These are phyloP conservation scores for Ascidia mentula DNA, from an alignment of 23 tunicate species.

Conservation along the genomic window DNA sequence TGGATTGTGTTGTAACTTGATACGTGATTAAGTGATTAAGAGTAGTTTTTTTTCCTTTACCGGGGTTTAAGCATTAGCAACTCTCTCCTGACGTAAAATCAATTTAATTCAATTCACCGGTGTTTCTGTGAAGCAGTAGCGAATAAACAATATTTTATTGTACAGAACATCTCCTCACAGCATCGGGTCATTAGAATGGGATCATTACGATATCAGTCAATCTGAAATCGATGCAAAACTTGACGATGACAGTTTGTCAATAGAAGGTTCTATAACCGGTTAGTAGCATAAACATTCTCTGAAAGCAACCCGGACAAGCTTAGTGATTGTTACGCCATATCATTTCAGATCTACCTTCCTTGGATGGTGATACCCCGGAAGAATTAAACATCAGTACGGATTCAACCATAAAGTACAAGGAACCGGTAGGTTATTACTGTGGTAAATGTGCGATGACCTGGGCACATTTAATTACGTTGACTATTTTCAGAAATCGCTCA, in stretches of 20 bases:
- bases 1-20: background rate
- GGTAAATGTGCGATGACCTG: too few species aligned
- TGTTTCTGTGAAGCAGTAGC: too few species aligned
- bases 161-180: constrained; percentile 58
- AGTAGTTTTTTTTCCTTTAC: background rate
- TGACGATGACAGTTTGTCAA: constrained; percentile 21
- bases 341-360: too few species aligned
- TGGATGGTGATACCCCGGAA: too few species aligned
- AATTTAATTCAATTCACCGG: too few species aligned
- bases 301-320: too few species aligned
- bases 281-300: too few species aligned
- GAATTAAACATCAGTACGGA: background rate
- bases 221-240: constrained; percentile 41
- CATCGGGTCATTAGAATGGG: constrained; percentile 74
- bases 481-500: too few species aligned
- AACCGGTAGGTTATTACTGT: constrained; percentile 3
- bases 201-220: constrained; percentile 63
- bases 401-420: background rate
- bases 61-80: background rate
- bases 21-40: background rate
- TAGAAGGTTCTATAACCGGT: constrained; percentile 62
- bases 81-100: too few species aligned
- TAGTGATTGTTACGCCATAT: too few species aligned
- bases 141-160: background rate
- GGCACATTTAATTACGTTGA: too few species aligned